Evolutionary conservation across 2,113 vertebrate genomes (phyloP).

Genomic region (Sinocyclocheilus anshuiensis): DNA sequence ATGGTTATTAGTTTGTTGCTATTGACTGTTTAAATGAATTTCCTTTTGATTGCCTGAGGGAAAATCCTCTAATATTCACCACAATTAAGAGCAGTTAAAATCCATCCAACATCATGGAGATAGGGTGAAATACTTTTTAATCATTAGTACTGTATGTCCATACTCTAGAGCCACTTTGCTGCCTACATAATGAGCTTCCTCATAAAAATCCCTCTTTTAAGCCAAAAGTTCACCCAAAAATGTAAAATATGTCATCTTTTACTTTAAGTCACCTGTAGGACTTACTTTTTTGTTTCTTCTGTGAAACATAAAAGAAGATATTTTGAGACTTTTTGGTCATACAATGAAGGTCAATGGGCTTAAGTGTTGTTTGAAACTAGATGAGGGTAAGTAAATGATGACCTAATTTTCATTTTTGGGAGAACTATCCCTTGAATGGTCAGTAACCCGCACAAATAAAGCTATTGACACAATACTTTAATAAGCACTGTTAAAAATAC

Average conservation of each 20-base stretch:
- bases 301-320: not conserved
- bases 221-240: not conserved
- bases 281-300: not conserved
- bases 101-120: slow-evolving; percentile 18
- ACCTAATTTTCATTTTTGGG: not conserved
- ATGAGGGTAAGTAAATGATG: not conserved
- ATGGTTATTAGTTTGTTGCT: slow-evolving; percentile 48
- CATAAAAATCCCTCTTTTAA: too few relatives aligned
- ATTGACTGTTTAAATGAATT: slow-evolving; percentile 56
- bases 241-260: not conserved
- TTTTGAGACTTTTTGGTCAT: not conserved
- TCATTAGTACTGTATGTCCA: not conserved
- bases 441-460: not conserved
- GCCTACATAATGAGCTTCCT: not conserved
- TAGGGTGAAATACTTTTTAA: not conserved
- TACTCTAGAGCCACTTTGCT: not conserved
- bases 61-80: slow-evolving; percentile 48
- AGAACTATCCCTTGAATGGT: not conserved
- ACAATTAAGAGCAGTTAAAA: slow-evolving; percentile 49
- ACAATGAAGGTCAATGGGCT: not conserved
- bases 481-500: not conserved
- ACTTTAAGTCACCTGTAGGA: not conserved
- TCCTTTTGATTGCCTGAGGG: slow-evolving; percentile 49
- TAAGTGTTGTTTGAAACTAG: not conserved
- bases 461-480: not conserved